A percentile compares a stretch with the other conserved stretches of the same genome.
Evolutionary conservation across 2,113 vertebrate species (phyloP).

Genomic region (Mobula birostris): DNA sequence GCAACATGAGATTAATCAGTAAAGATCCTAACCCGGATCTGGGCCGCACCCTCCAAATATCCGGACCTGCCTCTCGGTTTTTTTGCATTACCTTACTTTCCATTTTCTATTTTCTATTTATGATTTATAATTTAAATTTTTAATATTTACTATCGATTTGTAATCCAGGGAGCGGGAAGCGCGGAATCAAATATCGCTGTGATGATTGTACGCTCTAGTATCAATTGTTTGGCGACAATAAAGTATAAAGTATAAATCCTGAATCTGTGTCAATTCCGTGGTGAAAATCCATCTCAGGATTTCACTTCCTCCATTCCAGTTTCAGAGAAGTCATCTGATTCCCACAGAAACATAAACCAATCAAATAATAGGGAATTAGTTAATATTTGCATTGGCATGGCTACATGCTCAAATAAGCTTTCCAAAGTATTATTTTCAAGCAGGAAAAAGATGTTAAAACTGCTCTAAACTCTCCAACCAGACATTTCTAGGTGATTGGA

Average conservation of each 20-base stretch:
- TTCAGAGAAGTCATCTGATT: conserved; percentile 20
- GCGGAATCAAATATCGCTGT: too few relatives aligned
- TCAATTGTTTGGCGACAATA: too few relatives aligned
- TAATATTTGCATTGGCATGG: conserved; percentile 24
- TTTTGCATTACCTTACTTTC: too few relatives aligned
- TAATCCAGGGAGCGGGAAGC: too few relatives aligned
- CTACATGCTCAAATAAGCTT: neutral
- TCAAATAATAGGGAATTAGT: conserved; percentile 23
- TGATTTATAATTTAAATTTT: too few relatives aligned
- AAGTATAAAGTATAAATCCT: neutral
- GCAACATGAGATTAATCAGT: too few relatives aligned
- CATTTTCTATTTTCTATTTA: too few relatives aligned
- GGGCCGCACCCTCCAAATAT: too few relatives aligned
- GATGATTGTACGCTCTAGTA: too few relatives aligned
- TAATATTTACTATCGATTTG: too few relatives aligned
- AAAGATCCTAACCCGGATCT: too few relatives aligned
- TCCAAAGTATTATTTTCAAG: conserved; percentile 1
- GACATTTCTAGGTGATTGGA: neutral
- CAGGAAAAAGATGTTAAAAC: neutral
- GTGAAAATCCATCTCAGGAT: conserved; percentile 19
- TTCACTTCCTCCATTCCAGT: neutral
- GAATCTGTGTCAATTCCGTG: neutral
- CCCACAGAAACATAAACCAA: conserved; percentile 9
- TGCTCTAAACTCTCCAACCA: neutral
- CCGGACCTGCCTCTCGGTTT: too few relatives aligned